Base-by-base conservation (phyloP, 2,888 invertebrate genomes). In the Boloria selene region DNA sequence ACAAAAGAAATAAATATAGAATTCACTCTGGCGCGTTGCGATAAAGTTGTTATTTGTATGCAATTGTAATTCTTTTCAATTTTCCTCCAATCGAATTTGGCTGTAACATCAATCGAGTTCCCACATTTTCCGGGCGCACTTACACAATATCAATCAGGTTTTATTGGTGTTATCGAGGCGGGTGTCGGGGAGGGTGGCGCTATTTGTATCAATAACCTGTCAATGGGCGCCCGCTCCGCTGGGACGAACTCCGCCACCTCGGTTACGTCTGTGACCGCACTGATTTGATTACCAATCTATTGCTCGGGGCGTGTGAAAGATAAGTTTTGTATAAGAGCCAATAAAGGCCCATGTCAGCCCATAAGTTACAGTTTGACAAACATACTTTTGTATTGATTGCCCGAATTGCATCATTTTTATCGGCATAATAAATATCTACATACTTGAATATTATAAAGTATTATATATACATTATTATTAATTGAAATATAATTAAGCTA, bases 191-290 rank as follows among this genome's bases (percentile, higher is more conserved):
- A 83, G 82, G 77, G 75, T 81, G 81, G 76, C 80, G 84, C 89
- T 88, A 91, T 92, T 92, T 90, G 92, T 91, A 91, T 92, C 92
- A 91, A 90, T 92, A 92, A 92, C 92, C 91, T 92, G 93, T 93
- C 92, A 93, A 93, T 92, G 90, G 89, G 81, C 86, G 84, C 82
- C 84, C 85, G 78, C 79, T 80, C 88, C 86, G 77, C 77, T 71
- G 90, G 88, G 90, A 90, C 79, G 82, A 44, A 84, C 82, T 83
- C 84, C 79, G 80, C 79, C 79, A 81, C 81, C 79, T 80, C 85
- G 82, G 84, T 84, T 77, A 69, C 82, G 84, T 82, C 85, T 78
- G 75, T 79, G 80, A 82, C 79, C 84, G 84, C 87, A 86, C 77
- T 79, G 88, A 89, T 93, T 92, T 89, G 90, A 88, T 91, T 89